A percentile compares a stretch with the other conserved stretches of the same genome.
phyloP scores from a whole-genome alignment of 2,797 vertebrate species.

The Hydrophis major region DNA sequence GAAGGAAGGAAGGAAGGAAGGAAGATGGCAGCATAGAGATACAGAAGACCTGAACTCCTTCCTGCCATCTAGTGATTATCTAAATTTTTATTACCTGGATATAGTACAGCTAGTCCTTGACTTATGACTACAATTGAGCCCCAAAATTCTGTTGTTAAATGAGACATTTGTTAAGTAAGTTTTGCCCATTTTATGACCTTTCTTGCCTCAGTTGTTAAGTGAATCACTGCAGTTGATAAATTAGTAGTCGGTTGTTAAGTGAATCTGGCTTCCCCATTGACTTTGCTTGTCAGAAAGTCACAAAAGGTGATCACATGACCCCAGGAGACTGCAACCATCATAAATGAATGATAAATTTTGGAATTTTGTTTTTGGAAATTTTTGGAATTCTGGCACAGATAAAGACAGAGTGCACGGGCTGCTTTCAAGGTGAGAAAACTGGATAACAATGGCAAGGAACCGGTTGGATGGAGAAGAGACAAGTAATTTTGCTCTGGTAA shows the following conservation, averaged over 20 bases:
- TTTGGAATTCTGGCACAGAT: not conserved
- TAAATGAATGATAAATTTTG: not conserved
- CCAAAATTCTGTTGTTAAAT: too few relatives aligned
- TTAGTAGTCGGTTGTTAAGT: too few relatives aligned
- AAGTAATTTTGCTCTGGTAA: not conserved
- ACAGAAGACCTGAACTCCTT: not conserved
- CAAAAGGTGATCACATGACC: too few relatives aligned
- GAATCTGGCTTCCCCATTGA: too few relatives aligned
- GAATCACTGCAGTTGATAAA: too few relatives aligned
- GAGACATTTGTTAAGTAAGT: too few relatives aligned
- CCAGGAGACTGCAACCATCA: too few relatives aligned
- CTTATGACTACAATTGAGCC: not conserved
- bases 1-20: not conserved
- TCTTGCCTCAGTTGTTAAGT: too few relatives aligned
- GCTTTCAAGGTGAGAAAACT: not conserved
- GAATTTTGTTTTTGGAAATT: not conserved
- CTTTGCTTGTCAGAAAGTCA: too few relatives aligned
- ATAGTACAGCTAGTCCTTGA: not conserved
- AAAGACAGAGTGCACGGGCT: not conserved
- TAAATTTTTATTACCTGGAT: not conserved
- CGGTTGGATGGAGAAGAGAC: not conserved
- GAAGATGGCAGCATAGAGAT: not conserved
- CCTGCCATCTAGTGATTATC: not conserved
- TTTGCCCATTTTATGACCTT: too few relatives aligned
- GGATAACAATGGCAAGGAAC: not conserved